A percentile compares a stretch with the other conserved stretches of the same genome.
phyloP scores from a whole-genome alignment of 1,140 invertebrate species.

The Rhagoletis zephyria region DNA sequence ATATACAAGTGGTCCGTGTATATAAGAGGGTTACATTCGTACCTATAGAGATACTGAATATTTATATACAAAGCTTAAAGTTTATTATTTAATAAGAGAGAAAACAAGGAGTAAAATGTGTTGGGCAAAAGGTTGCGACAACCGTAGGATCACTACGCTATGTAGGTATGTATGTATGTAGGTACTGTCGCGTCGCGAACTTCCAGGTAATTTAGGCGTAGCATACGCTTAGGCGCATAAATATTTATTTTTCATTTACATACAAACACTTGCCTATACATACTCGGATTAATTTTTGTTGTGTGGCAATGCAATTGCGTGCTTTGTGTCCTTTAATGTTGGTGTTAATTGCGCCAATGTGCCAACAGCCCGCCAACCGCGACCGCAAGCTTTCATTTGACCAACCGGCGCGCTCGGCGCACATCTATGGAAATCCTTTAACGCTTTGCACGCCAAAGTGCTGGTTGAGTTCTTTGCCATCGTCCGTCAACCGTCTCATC shows the following conservation, averaged over 20 bases:
- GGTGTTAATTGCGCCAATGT: constrained; percentile 35
- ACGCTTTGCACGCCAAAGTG: neutral
- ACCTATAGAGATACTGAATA: neutral
- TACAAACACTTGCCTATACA: neutral
- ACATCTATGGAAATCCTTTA: neutral
- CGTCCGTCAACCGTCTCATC: neutral
- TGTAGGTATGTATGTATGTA: no score
- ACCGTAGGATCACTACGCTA: neutral
- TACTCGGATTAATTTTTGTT: neutral
- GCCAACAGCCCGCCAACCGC: constrained; percentile 17
- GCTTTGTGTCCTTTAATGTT: constrained; percentile 27
- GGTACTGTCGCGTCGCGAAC: neutral
- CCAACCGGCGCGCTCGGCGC: neutral
- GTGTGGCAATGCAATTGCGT: neutral
- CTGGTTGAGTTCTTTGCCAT: neutral
- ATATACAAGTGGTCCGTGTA: constrained; percentile 59
- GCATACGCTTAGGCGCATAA: constrained; percentile 33
- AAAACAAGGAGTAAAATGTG: neutral
- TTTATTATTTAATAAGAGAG: neutral
- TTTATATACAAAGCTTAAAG: neutral
- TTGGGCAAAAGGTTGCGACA: constrained; percentile 1
- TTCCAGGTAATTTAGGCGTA: neutral
- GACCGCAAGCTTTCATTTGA: constrained; percentile 19
- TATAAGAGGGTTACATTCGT: neutral
- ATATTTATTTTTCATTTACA: neutral